phyloP scores from a whole-genome alignment of 1,140 invertebrate species.

The Drosophila busckii region DNA sequence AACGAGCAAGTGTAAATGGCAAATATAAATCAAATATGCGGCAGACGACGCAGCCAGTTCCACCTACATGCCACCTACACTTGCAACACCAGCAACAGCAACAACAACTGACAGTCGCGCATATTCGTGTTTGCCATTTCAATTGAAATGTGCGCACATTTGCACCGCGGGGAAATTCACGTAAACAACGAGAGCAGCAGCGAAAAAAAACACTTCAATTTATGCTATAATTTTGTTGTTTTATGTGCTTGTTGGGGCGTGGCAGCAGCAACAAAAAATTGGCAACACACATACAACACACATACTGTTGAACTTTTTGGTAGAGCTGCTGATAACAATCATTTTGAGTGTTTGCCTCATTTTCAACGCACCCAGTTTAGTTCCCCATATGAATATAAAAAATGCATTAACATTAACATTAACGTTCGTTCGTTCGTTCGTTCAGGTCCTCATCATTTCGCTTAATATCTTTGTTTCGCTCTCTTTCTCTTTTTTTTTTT shows the following conservation, averaged over 20 bases:
- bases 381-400: constrained; percentile 23
- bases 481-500: constrained; percentile 31
- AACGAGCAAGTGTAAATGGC: constrained; percentile 54
- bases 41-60: constrained; percentile 32
- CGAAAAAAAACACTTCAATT: constrained; percentile 38
- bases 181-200: constrained; percentile 1
- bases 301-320: constrained; percentile 34
- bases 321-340: constrained; percentile 48
- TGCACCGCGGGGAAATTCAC: constrained; percentile 29
- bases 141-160: constrained; percentile 70
- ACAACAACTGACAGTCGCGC: constrained; percentile 28
- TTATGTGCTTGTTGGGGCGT: constrained; percentile 64
- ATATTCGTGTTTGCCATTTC: constrained; percentile 65
- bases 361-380: constrained; percentile 34
- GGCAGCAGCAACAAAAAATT: constrained; percentile 37
- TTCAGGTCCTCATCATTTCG: constrained; percentile 13
- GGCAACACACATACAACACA: constrained; percentile 21
- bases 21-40: constrained; percentile 56
- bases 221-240: constrained; percentile 66
- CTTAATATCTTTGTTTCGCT: not conserved
- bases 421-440: no score
- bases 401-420: constrained; percentile 68
- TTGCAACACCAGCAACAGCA: constrained; percentile 26
- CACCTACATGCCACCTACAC: constrained; percentile 47
- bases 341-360: constrained; percentile 68